Conservation (phyloP, 2,797 vertebrate species). For the Acropternis orthonyx region DNA sequence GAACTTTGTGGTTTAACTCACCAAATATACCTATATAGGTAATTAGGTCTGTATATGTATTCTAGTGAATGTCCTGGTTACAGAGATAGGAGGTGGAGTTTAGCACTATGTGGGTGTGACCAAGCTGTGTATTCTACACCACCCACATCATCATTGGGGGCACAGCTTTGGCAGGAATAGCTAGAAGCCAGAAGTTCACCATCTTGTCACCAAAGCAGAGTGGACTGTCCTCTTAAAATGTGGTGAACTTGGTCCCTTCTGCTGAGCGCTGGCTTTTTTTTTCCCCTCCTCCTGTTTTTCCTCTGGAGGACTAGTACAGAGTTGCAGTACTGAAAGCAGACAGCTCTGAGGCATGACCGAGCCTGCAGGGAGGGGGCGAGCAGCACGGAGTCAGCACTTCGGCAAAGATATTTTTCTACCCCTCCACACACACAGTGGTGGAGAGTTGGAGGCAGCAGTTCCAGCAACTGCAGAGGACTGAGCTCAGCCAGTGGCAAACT, state of each 20-base stretch:
- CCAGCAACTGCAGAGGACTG: background rate
- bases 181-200: accelerated
- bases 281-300: background rate
- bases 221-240: background rate
- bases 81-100: background rate
- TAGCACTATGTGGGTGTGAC: too few species aligned
- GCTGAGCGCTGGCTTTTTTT: background rate
- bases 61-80: background rate
- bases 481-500: background rate
- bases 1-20: background rate
- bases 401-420: too few species aligned
- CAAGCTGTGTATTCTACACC: background rate
- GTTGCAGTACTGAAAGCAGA: background rate
- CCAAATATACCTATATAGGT: background rate
- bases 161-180: background rate
- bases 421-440: too few species aligned
- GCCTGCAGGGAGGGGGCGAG: too few species aligned
- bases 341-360: accelerated
- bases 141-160: background rate
- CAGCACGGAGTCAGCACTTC: too few species aligned
- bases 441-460: background rate
- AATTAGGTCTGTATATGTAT: background rate
- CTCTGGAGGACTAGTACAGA: background rate
- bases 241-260: background rate
- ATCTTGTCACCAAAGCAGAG: background rate